Percentiles rank a stretch among this genome's conserved stretches.
Evolutionary conservation across 2,888 invertebrate species (phyloP).

Genomic region (Protodeltote pygarga): DNA sequence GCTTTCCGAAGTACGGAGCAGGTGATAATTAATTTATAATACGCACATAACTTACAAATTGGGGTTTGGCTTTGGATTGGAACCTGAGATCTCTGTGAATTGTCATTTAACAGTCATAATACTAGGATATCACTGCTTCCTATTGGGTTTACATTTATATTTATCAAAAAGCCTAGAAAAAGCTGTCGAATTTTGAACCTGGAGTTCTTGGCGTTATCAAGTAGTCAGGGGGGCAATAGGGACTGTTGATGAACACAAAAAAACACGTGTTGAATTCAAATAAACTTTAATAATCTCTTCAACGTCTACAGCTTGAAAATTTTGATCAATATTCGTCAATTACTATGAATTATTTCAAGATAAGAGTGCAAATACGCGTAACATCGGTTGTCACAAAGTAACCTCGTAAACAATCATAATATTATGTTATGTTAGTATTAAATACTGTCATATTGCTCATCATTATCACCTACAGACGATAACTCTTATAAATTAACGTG

Average conservation of each 20-base stretch:
- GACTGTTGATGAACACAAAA: constrained; percentile 64
- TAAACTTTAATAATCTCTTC: constrained; percentile 81
- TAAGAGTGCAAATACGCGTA: constrained; percentile 57
- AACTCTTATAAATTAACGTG: constrained; percentile 43
- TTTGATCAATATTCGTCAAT: constrained; percentile 57
- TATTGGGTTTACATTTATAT: too few species aligned
- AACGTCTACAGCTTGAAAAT: constrained; percentile 76
- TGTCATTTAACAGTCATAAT: too few species aligned
- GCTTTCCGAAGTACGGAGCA: too few species aligned
- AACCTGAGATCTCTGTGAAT: too few species aligned
- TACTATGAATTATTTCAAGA: constrained; percentile 54
- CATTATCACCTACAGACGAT: constrained; percentile 64
- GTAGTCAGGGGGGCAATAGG: too few species aligned
- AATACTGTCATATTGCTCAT: constrained; percentile 77
- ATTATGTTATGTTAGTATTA: constrained; percentile 47
- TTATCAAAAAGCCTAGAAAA: too few species aligned
- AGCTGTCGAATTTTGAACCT: too few species aligned
- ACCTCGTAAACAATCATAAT: constrained; percentile 47
- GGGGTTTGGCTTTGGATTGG: too few species aligned
- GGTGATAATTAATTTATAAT: too few species aligned
- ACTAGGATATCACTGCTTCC: too few species aligned
- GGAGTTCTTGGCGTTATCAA: constrained; percentile 6
- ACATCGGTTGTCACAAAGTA: constrained; percentile 38
- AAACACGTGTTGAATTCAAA: constrained; percentile 70
- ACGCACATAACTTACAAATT: too few species aligned